These are phyloP conservation scores for Drosophila kikkawai DNA, from an alignment of 1,140 invertebrate species.

Conservation along the genomic window DNA sequence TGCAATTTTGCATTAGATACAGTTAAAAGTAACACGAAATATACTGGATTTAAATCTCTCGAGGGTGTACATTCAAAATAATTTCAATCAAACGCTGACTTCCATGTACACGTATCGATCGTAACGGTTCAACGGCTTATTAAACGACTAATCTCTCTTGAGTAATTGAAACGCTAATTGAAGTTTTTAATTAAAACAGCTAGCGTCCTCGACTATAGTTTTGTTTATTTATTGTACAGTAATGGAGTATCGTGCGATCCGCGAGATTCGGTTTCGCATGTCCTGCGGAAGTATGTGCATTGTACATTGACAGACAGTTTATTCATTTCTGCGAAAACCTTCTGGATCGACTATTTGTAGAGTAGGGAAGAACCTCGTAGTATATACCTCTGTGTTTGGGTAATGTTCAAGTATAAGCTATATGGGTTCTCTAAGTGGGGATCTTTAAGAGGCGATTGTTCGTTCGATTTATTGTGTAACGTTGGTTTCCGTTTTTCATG, in stretches of 20 bases:
- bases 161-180: conserved; percentile 53
- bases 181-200: conserved; percentile 60
- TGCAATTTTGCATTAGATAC: conserved; percentile 49
- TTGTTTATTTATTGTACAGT: conserved; percentile 45
- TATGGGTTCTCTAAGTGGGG: conserved; percentile 37
- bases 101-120: conserved; percentile 29
- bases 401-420: conserved; percentile 33
- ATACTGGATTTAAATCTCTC: conserved; percentile 62
- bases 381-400: conserved; percentile 15
- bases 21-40: conserved; percentile 70
- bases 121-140: conserved; percentile 38
- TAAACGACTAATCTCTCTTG: conserved; percentile 11
- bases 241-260: conserved; percentile 31
- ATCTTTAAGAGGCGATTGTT: conserved; percentile 66
- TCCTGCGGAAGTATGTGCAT: conserved; percentile 24
- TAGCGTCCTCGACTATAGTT: conserved; percentile 51
- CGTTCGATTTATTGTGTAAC: conserved; percentile 65
- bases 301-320: conserved; percentile 17
- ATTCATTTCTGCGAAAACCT: conserved; percentile 1
- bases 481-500: conserved; percentile 32
- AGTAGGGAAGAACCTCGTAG: conserved; percentile 62
- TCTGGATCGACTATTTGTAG: conserved; percentile 34
- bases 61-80: conserved; percentile 50
- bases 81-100: conserved; percentile 59
- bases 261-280: conserved; percentile 4